phyloP scores from a whole-genome alignment of 2,888 invertebrate genomes.

The Ditula angustiorana region DNA sequence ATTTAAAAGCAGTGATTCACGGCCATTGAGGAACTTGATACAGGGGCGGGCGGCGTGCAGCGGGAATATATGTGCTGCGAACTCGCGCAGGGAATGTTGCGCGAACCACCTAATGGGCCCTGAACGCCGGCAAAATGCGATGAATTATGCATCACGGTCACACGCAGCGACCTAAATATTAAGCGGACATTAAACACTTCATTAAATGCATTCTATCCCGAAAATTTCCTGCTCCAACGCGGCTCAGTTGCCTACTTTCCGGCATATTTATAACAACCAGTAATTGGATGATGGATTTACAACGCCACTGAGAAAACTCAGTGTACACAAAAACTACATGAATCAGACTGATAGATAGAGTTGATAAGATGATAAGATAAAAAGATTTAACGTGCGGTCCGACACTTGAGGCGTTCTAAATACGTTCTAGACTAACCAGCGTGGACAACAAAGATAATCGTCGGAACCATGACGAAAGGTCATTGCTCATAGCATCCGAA shows the following conservation, averaged over 20 bases:
- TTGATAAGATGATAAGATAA: constrained; percentile 36
- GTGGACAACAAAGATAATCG: not conserved
- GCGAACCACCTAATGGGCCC: constrained; percentile 1
- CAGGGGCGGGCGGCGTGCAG: constrained; percentile 4
- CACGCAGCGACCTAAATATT: constrained; percentile 22
- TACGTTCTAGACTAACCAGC: not conserved
- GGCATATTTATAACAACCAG: too few species aligned
- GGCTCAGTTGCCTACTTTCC: too few species aligned
- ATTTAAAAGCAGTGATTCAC: constrained; percentile 17
- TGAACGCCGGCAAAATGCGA: not conserved
- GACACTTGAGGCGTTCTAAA: not conserved
- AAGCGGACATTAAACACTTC: constrained; percentile 1
- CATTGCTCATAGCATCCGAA: too few species aligned
- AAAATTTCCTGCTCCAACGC: not conserved
- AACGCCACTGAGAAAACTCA: not conserved
- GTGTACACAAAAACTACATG: constrained; percentile 16
- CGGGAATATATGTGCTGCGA: not conserved
- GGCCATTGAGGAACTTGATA: constrained; percentile 26
- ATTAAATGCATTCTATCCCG: constrained; percentile 17
- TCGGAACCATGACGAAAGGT: not conserved
- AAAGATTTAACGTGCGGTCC: not conserved
- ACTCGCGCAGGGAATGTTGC: not conserved
- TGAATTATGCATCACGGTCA: constrained; percentile 24
- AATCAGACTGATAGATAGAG: constrained; percentile 16
- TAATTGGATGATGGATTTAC: constrained; percentile 3